Conservation (phyloP, 2,888 invertebrate genomes). For the Macrosiphum euphorbiae region DNA sequence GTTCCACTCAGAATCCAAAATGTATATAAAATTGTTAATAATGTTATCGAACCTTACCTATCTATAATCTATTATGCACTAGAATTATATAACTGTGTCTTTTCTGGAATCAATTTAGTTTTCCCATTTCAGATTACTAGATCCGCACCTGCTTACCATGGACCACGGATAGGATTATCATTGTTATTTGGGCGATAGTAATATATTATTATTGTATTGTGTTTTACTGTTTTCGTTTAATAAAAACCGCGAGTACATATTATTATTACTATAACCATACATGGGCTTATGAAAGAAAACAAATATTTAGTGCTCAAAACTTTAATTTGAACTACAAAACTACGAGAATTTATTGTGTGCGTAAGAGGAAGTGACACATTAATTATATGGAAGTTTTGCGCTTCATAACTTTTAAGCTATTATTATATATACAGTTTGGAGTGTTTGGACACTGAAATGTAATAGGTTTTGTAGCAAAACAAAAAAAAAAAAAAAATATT, state of each 20-base stretch:
- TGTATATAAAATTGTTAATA: too few species aligned
- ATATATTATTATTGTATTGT: not conserved
- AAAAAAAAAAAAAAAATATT: not conserved
- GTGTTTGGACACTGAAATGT: not conserved
- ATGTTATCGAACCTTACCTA: too few species aligned
- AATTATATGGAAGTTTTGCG: slow-evolving; percentile 19
- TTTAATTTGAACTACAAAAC: slow-evolving; percentile 31
- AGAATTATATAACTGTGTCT: too few species aligned
- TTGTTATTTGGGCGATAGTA: not conserved
- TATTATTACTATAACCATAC: not conserved
- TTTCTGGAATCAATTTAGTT: too few species aligned
- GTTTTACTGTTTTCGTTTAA: not conserved
- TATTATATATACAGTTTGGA: not conserved
- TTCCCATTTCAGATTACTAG: too few species aligned
- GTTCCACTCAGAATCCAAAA: too few species aligned
- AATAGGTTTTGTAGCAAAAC: not conserved
- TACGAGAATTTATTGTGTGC: slow-evolving; percentile 10
- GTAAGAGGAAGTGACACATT: slow-evolving; percentile 49
- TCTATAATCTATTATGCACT: too few species aligned
- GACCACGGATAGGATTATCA: not conserved
- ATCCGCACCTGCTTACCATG: too few species aligned
- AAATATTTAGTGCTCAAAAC: slow-evolving; percentile 49
- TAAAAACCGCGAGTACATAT: not conserved
- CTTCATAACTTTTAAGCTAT: slow-evolving; percentile 45
- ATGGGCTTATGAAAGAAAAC: not conserved